These are phyloP conservation scores for Microctenopoma stevenorrisi DNA, from an alignment of 2,797 vertebrate genomes.

Conservation along the genomic window DNA sequence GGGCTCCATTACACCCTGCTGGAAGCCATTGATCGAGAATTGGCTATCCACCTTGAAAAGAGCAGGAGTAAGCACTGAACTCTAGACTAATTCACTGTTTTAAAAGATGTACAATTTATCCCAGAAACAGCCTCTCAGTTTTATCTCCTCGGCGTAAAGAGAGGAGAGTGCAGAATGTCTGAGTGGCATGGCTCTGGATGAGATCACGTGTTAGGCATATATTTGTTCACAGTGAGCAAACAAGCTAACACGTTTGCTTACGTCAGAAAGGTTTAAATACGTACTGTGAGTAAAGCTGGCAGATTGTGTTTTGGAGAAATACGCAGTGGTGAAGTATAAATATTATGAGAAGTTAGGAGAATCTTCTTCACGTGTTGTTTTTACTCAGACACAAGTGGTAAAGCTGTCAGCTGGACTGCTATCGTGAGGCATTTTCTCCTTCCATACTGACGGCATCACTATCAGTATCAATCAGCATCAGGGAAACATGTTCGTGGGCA, in stretches of 20 bases:
- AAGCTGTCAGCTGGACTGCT: constrained; percentile 7
- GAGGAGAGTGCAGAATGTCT: not conserved
- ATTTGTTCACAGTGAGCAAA: not conserved
- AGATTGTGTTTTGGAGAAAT: no score
- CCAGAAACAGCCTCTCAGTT: constrained; percentile 25
- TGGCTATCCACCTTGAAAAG: constrained; percentile 48
- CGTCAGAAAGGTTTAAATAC: no score
- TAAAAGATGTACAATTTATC: constrained; percentile 20
- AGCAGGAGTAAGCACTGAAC: constrained; percentile 35
- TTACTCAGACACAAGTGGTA: not conserved
- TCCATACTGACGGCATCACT: constrained; percentile 10
- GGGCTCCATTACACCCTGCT: constrained; percentile 70
- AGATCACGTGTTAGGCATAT: not conserved
- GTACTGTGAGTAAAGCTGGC: no score
- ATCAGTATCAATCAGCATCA: constrained; percentile 25
- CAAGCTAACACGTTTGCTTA: no score
- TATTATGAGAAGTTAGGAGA: no score
- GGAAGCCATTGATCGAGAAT: constrained; percentile 74
- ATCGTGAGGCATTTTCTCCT: constrained; percentile 26
- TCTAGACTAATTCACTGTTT: constrained; percentile 43
- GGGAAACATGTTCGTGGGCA: constrained; percentile 31
- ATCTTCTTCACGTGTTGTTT: not conserved
- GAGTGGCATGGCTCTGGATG: not conserved
- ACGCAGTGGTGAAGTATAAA: not conserved
- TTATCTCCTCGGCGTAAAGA: constrained; percentile 6